Evolutionary conservation across 1,140 invertebrate species (phyloP), one percentile per base, ranked within the genome.

Genomic region (Schlechtendalia chinensis): DNA sequence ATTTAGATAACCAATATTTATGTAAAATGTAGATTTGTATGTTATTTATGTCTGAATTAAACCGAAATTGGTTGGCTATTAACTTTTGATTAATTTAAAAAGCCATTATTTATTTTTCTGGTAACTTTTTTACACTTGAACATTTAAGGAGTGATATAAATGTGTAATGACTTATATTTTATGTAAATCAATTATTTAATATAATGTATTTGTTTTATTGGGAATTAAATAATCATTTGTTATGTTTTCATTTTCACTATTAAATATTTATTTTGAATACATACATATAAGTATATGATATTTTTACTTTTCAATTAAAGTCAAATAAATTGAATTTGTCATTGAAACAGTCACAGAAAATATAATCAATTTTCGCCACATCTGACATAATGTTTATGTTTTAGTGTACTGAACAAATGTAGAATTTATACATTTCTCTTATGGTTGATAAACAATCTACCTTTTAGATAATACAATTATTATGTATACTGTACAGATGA

Each of bases 381-480:
- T 61, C 59, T 61, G 59, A 24, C 27, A 61, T 5, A 29, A 61
- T 6, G 5, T 61, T 29, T 17, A 59, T 24, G 27, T 61, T 45
- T 45, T 45, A 10, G 16, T 61, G 8, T 19, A 19, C 16, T 24
- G 14, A 61, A 27, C 6, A 1, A 63, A 61, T 8, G 16, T 27
- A 14, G 27, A 61, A 61, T 29, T 17, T 17, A 61, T 27, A 61
- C 59, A 27, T 29, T 29, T 27, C 16, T 27, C 24, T 61, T 61
- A 61, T 61, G 17, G 6, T 50, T 50, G 47, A 50, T 50, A 50
- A 50, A 50, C 47, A 50, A 39, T 50, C 8, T 50, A 50, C 5
- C 11, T 63, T 47, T 67, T 5, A 47, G 32, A 67, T 67, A 67
- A 39, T n/a, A n/a, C n/a, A 67, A 67, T 45, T 67, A 67, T 19